Evolutionary conservation across 2,797 vertebrate species (phyloP).

Genomic region (Pteropus rufus): DNA sequence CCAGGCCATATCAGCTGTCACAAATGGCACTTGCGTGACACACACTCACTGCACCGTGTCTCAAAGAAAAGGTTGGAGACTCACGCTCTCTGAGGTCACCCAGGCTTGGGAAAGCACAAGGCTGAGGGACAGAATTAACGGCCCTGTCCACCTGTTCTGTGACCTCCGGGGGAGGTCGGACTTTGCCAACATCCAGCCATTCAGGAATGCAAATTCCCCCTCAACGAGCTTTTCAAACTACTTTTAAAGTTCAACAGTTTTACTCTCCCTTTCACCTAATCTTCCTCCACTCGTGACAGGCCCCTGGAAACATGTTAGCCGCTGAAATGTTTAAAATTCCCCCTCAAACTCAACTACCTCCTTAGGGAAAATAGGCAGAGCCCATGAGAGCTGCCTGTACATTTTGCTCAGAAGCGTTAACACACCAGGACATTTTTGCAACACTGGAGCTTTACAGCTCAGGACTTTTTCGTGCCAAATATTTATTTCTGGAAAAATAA

Average conservation of each 20-base stretch:
- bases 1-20: not conserved
- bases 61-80: not conserved
- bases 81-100: not conserved
- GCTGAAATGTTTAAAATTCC: not conserved
- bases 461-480: constrained; percentile 43
- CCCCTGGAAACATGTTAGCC: not conserved
- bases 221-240: not conserved
- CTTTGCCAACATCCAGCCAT: not conserved
- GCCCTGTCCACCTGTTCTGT: not conserved
- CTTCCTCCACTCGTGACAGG: not conserved
- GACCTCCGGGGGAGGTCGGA: not conserved
- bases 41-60: not conserved
- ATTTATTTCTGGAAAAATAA: constrained; percentile 61
- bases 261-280: not conserved
- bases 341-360: not conserved
- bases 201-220: not conserved
- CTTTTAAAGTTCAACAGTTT: not conserved
- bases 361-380: not conserved
- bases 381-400: not conserved
- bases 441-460: not conserved
- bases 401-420: constrained; percentile 16
- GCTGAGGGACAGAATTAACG: not conserved
- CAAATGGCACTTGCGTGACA: not conserved
- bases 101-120: not conserved
- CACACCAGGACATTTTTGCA: not conserved